Evolutionary conservation across 2,113 vertebrate species (phyloP), one percentile per base, ranked within the genome.

Genomic region (Corythaixoides concolor): DNA sequence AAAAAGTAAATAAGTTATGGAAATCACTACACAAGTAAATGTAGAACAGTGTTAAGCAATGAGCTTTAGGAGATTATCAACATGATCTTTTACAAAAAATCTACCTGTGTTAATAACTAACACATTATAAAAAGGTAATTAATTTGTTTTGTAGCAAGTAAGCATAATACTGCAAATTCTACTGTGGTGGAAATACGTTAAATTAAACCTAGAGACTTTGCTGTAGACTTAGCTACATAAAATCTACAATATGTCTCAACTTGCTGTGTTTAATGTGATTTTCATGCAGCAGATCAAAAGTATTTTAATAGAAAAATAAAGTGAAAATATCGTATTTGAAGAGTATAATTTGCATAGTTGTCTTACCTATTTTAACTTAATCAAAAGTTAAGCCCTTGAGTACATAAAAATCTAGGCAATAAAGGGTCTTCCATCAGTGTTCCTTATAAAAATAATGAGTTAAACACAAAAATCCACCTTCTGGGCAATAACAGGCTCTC

Each of bases 211-310:
- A 79, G 56, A 70, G 56, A 85, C 53, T 93, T 93, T 1, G 5
- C 21, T 69, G 24, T 69, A 96, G 67, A 85, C 66, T 83, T 75
- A 72, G 35, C 80, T 80, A 70, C 30, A 68, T 84, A 47, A 85
- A 96, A 41, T 90, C 69, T 93, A 50, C 45, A 52, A 7, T 95
- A 8, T 79, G 95, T 94, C 78, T 90, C 90, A 92, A 86, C 92
- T 96, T 97, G 83, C 77, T 90, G 35, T 79, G 50, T 62, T 90
- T 56, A 47, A 6, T 39, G 24, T 53, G 64, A 88, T 94, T 92
- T 94, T 85, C 93, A 88, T 67, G 41, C 39, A 77, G 70, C 22
- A 88, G 88, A 92, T 23, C 39, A 86, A 95, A 92, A 76, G 19
- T 84, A 66, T 66, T 95, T 92, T 80, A 64, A 37, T 28, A 77